Evolutionary conservation across 2,797 vertebrate species (phyloP).

Genomic region (Sandelia bainsii): DNA sequence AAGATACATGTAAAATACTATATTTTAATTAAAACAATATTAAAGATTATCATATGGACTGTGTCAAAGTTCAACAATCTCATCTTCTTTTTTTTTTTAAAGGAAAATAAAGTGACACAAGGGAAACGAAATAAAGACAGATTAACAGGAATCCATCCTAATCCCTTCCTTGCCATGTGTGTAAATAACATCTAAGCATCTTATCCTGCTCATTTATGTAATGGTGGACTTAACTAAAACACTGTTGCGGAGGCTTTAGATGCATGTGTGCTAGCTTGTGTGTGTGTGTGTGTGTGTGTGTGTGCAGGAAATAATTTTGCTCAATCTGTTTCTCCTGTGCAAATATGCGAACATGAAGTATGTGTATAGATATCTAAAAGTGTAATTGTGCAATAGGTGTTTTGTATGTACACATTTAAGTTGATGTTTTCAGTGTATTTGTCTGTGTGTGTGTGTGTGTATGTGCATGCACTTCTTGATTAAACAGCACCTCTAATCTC

Average conservation of each 20-base stretch:
- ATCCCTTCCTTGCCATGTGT: constrained; percentile 76
- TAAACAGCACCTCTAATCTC: constrained; percentile 71
- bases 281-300: constrained; percentile 2
- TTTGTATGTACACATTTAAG: neutral
- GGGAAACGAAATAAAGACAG: constrained; percentile 44
- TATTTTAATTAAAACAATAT: neutral
- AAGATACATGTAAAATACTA: no score
- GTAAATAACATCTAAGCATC: constrained; percentile 91
- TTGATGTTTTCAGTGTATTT: neutral
- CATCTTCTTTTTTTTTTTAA: neutral
- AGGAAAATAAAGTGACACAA: neutral
- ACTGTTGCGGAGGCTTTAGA: neutral
- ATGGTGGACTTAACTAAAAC: constrained; percentile 66
- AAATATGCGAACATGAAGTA: neutral
- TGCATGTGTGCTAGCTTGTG: neutral
- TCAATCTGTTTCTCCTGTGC: neutral
- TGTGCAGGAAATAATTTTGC: neutral
- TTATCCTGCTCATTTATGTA: constrained; percentile 83
- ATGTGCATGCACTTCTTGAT: constrained; percentile 53
- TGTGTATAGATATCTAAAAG: constrained; percentile 12
- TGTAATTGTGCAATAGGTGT: constrained; percentile 6
- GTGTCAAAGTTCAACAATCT: neutral
- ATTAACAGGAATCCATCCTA: constrained; percentile 68
- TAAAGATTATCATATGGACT: neutral
- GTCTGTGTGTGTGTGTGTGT: constrained; percentile 10